These are phyloP conservation scores for Lynx canadensis DNA, from an alignment of 2,113 vertebrate genomes.

Conservation along the genomic window DNA sequence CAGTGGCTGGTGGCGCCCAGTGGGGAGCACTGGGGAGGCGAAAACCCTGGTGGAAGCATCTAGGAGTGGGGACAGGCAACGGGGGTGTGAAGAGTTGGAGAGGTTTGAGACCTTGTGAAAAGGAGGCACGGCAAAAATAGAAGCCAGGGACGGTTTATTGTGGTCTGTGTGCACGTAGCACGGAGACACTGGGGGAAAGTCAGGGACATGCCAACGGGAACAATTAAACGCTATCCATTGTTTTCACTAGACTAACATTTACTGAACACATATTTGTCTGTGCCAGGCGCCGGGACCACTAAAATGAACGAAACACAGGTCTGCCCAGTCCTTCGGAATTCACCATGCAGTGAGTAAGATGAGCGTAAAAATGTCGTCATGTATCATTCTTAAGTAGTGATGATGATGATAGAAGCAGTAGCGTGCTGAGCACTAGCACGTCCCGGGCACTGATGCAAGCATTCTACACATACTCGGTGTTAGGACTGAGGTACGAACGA, in stretches of 20 bases:
- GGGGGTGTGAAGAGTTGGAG: background rate
- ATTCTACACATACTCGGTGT: background rate
- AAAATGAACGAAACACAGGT: background rate
- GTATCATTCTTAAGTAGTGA: rapidly evolving
- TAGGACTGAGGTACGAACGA: rapidly evolving
- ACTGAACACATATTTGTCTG: background rate
- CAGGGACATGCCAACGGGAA: background rate
- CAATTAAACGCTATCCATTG: background rate
- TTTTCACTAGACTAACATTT: background rate
- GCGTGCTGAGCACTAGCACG: rapidly evolving
- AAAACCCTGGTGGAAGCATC: background rate
- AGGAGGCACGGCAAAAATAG: background rate
- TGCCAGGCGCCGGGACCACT: background rate
- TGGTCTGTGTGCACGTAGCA: rapidly evolving
- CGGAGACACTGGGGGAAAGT: background rate
- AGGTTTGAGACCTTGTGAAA: background rate
- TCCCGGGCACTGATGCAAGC: rapidly evolving
- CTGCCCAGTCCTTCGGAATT: rapidly evolving
- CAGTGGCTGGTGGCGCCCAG: background rate
- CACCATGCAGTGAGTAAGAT: background rate
- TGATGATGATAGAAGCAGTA: rapidly evolving
- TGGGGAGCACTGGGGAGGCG: background rate
- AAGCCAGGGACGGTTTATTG: background rate
- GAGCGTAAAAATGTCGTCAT: background rate
- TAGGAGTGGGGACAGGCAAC: rapidly evolving